Percentiles rank a stretch among this genome's conserved stretches.
These are phyloP conservation scores for Myiopsitta monachus DNA, from an alignment of 2,113 vertebrate species.

Conservation along the genomic window DNA sequence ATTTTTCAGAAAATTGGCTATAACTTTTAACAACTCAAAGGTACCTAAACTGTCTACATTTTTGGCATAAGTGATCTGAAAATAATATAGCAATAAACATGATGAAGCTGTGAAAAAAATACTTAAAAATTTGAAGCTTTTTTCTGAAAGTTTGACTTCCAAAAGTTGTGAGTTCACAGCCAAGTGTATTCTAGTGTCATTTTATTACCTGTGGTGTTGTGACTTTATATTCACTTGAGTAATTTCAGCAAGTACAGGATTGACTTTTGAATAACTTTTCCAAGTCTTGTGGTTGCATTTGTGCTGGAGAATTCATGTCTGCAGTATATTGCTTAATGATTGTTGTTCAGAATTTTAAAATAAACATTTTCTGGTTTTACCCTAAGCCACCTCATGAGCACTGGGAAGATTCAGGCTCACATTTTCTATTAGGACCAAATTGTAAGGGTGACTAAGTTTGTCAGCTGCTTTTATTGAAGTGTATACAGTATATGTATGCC, in stretches of 20 bases:
- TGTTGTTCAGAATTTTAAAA: slow-evolving; percentile 52
- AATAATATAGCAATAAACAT: slow-evolving; percentile 81
- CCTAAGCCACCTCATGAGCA: neutral
- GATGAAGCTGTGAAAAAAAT: slow-evolving; percentile 75
- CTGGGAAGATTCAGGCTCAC: neutral
- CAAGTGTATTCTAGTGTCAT: neutral
- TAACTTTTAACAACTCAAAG: slow-evolving; percentile 85
- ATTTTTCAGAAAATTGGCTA: slow-evolving; percentile 87
- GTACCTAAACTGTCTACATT: slow-evolving; percentile 82
- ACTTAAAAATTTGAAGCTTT: slow-evolving; percentile 65
- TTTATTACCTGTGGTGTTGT: slow-evolving; percentile 24
- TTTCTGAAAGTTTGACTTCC: slow-evolving; percentile 73
- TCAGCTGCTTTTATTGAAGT: slow-evolving; percentile 32
- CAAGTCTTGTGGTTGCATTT: neutral
- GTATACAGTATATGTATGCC: neutral
- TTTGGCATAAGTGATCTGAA: slow-evolving; percentile 80
- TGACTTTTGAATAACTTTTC: slow-evolving; percentile 64
- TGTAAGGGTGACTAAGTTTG: slow-evolving; percentile 34
- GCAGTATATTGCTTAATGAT: neutral
- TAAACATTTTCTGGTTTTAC: slow-evolving; percentile 36
- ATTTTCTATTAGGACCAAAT: slow-evolving; percentile 39
- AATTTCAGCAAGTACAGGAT: neutral
- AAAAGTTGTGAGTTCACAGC: slow-evolving; percentile 43
- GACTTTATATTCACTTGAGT: neutral
- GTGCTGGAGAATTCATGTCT: slow-evolving; percentile 29